Percentiles rank a stretch among this genome's conserved stretches.
These are phyloP conservation scores for Plectrocnemia conspersa DNA, from an alignment of 1,140 invertebrate species.

Conservation along the genomic window DNA sequence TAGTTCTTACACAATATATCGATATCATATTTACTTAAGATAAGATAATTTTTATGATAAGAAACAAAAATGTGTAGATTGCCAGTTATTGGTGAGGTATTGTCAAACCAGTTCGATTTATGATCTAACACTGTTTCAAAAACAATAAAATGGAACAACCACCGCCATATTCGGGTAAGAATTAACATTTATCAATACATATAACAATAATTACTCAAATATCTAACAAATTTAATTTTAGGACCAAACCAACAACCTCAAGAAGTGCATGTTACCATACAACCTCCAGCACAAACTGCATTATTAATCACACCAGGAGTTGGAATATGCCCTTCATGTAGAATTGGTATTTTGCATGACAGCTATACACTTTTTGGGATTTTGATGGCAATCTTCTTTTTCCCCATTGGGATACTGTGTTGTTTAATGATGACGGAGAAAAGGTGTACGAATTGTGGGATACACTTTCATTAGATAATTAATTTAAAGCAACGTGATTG, in stretches of 20 bases:
- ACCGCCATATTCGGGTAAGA: no score
- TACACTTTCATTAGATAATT: conserved; percentile 53
- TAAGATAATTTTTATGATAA: no score
- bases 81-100: no score
- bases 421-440: conserved; percentile 69
- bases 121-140: no score
- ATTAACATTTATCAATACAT: no score
- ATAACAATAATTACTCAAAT: no score
- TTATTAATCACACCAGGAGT: conserved; percentile 54
- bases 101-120: no score
- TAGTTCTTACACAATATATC: no score
- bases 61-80: no score
- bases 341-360: conserved; percentile 74
- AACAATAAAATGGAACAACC: no score
- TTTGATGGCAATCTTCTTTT: conserved; percentile 75
- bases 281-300: not conserved
- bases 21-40: no score
- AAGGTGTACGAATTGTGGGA: conserved; percentile 74
- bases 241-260: not conserved
- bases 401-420: conserved; percentile 74
- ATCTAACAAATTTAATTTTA: no score
- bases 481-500: not conserved
- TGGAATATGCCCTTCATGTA: conserved; percentile 72
- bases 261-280: not conserved
- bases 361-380: conserved; percentile 71